Percentiles rank a stretch among this genome's conserved stretches.
phyloP scores from a whole-genome alignment of 2,797 vertebrate species.

The Myripristis jacobus region DNA sequence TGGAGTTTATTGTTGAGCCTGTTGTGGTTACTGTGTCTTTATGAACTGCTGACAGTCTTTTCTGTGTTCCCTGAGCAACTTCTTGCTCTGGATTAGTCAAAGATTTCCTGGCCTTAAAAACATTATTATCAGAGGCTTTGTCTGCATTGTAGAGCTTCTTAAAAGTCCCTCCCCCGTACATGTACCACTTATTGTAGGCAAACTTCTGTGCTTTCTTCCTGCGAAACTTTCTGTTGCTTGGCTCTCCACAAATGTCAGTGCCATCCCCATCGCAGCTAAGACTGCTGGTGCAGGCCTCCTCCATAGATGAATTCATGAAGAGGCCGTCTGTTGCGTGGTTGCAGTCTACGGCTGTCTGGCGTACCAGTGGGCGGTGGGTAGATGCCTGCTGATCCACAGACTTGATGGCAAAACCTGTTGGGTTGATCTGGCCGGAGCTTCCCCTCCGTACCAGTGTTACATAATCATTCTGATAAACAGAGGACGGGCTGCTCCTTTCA shows the following conservation, averaged over 20 bases:
- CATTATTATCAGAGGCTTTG: conserved; percentile 69
- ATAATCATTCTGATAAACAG: conserved; percentile 65
- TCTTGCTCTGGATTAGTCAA: conserved; percentile 59
- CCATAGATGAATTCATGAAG: conserved; percentile 59
- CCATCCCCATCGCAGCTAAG: conserved; percentile 73
- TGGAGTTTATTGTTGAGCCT: conserved; percentile 21
- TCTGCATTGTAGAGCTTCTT: conserved; percentile 90
- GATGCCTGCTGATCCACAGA: conserved; percentile 84
- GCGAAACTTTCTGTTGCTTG: conserved; percentile 77
- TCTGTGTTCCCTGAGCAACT: conserved; percentile 60
- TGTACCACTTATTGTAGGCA: conserved; percentile 96
- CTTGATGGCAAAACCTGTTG: conserved; percentile 73
- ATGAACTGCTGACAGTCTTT: conserved; percentile 24
- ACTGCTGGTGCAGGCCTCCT: conserved; percentile 75
- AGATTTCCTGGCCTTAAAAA: conserved; percentile 73
- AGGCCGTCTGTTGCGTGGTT: conserved; percentile 79
- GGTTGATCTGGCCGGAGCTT: conserved; percentile 74
- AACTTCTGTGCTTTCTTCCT: conserved; percentile 90
- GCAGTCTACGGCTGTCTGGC: conserved; percentile 94
- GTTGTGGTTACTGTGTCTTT: conserved; percentile 47
- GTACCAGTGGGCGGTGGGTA: conserved; percentile 90
- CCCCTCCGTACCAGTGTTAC: conserved; percentile 71
- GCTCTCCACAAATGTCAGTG: conserved; percentile 70
- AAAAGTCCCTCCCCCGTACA: conserved; percentile 94
- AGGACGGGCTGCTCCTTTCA: conserved; percentile 59